Evolutionary conservation across 2,797 vertebrate genomes (phyloP).

Genomic region (Betta splendens): DNA sequence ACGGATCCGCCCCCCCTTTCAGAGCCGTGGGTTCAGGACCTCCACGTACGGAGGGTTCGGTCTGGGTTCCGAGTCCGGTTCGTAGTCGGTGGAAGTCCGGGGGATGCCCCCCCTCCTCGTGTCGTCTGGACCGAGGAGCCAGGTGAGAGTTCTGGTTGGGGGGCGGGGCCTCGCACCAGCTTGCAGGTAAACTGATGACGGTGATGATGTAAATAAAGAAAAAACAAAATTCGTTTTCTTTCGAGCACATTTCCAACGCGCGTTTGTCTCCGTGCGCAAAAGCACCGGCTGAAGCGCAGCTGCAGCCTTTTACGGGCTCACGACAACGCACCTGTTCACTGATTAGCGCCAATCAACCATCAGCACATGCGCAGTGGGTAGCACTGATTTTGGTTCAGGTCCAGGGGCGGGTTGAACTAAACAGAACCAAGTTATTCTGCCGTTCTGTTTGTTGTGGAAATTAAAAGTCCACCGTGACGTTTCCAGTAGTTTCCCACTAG

Average conservation of each 20-base stretch:
- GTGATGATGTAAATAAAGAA: constrained; percentile 45
- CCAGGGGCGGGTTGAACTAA: too few relatives aligned
- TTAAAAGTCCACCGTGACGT: too few relatives aligned
- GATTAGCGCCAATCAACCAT: constrained; percentile 49
- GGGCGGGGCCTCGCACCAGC: neutral
- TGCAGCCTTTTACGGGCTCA: constrained; percentile 28
- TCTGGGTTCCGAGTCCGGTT: neutral
- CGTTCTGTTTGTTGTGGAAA: too few relatives aligned
- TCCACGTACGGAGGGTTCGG: neutral
- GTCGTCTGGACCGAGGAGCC: neutral
- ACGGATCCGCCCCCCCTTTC: too few relatives aligned
- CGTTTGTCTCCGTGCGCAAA: constrained; percentile 30
- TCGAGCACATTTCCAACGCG: constrained; percentile 54
- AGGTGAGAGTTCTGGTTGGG: neutral
- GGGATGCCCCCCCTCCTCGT: neutral
- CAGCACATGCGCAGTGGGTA: neutral
- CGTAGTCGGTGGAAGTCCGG: accelerated
- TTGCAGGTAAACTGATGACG: constrained; percentile 1
- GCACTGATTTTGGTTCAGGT: too few relatives aligned
- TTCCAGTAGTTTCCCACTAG: neutral
- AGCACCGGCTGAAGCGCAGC: neutral
- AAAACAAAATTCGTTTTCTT: constrained; percentile 32
- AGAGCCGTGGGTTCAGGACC: too few relatives aligned
- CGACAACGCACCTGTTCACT: constrained; percentile 50
- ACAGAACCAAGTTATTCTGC: too few relatives aligned